Base-by-base conservation (phyloP, 23 tunicate genomes). In the Ascidia mentula region DNA sequence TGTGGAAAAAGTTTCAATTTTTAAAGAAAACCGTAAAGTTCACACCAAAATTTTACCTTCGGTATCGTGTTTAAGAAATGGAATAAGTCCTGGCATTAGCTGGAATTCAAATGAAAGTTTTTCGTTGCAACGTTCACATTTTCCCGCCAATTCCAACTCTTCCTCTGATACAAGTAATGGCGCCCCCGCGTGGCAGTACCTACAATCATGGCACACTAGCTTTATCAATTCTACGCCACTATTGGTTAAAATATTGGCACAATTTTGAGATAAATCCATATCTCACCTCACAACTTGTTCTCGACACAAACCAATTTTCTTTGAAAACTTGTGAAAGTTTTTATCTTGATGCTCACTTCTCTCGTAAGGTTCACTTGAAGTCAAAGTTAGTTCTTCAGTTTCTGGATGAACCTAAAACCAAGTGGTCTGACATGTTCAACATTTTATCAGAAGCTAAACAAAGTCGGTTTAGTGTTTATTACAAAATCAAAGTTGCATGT, bases 41-140 rank as follows among this genome's bases (percentile, higher is more conserved):
- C n/a, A n/a, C n/a, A n/a, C n/a, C n/a, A n/a, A n/a, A n/a, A n/a
- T n/a, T n/a, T n/a, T n/a, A 28, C 13, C 39, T 4, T 5, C 13
- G 34, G 4, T 71, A 4, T 9, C 65, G 7, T 26, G 24, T 28
- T 53, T 9, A 28, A 71, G 34, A 71, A 1, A 70, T 12, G 85
- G 85, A 31, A 81, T 70, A 20, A 81, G 30, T 8, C 72, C 85
- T 32, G 85, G 85, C 77, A 81, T 70, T 69, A 81, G 35, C 32
- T 81, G 85, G 39, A 81, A 81, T 35, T 81, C 85, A 46, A 81
- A 81, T 0, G 15, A 36, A 31, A 59, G 42, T 22, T 40, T 36
- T 36, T 30, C 22, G 26, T 78, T 78, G 40, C 85, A 81, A 74
- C 22, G 53, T 1, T 30, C 36, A 36, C 83, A 79, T 20, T 53